phyloP scores from a whole-genome alignment of 2,888 invertebrate species.

The Oegoconia quadripuncta region DNA sequence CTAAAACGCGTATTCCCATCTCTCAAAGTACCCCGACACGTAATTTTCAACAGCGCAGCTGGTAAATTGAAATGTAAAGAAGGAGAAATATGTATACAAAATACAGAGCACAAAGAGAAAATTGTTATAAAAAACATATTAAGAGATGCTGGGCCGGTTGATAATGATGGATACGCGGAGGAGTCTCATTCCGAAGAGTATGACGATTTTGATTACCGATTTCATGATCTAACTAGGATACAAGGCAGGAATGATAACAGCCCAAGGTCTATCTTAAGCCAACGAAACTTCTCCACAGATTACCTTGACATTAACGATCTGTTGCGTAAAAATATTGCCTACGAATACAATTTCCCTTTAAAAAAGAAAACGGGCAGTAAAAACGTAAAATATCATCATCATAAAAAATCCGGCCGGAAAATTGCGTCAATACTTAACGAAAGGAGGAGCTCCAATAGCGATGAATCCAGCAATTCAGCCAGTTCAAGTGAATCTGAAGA shows the following conservation, averaged over 20 bases:
- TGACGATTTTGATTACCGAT: background rate
- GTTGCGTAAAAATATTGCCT: slow-evolving; percentile 1
- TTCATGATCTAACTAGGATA: background rate
- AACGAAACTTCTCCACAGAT: slow-evolving; percentile 16
- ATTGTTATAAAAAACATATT: background rate
- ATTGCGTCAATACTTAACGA: too few relatives aligned
- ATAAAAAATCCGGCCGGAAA: too few relatives aligned
- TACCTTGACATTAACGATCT: slow-evolving; percentile 25
- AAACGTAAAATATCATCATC: too few relatives aligned
- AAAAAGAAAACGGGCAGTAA: too few relatives aligned
- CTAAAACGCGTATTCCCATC: too few relatives aligned
- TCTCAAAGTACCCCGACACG: too few relatives aligned
- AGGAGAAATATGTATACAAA: background rate
- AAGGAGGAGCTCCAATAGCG: background rate
- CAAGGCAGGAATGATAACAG: background rate
- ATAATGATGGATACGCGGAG: too few relatives aligned
- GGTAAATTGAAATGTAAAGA: background rate
- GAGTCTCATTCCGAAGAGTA: background rate
- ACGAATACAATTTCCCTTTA: too few relatives aligned
- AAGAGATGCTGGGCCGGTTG: background rate
- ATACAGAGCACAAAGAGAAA: background rate
- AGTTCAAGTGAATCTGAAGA: background rate
- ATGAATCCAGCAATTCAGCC: background rate
- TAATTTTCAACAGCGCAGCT: too few relatives aligned
- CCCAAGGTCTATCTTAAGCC: background rate